Conservation (phyloP, 2,113 vertebrate genomes). For the Saguinus midas region DNA sequence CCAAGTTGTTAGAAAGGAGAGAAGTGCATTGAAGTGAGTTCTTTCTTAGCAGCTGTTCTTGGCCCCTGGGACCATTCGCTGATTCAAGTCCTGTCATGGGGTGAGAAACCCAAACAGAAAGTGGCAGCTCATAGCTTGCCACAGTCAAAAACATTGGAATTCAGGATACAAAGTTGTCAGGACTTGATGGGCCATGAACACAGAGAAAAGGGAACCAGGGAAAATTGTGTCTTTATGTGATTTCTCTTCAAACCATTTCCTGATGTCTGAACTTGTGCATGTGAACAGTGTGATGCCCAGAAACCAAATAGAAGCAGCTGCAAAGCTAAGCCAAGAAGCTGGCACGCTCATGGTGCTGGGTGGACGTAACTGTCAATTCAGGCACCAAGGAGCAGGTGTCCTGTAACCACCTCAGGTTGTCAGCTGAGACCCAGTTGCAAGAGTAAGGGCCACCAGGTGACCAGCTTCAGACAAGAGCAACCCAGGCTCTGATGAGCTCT, state of each 20-base stretch:
- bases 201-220: not conserved
- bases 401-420: not conserved
- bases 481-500: not conserved
- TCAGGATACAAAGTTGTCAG: not conserved
- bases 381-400: not conserved
- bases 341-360: not conserved
- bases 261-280: not conserved
- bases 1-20: not conserved
- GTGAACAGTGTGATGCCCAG: not conserved
- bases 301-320: not conserved
- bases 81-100: not conserved
- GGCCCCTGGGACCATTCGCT: not conserved
- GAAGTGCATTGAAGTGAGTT: not conserved
- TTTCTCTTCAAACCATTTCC: conserved; percentile 1
- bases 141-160: not conserved
- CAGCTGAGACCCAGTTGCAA: not conserved
- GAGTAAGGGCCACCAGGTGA: not conserved
- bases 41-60: not conserved
- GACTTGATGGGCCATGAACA: not conserved
- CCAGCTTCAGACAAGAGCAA: not conserved
- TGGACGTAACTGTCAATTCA: not conserved
- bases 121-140: not conserved
- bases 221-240: not conserved
- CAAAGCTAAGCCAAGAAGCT: conserved; percentile 1
- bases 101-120: not conserved